Evolutionary conservation across 2,888 invertebrate genomes (phyloP).

Genomic region (Prosapia bicincta): DNA sequence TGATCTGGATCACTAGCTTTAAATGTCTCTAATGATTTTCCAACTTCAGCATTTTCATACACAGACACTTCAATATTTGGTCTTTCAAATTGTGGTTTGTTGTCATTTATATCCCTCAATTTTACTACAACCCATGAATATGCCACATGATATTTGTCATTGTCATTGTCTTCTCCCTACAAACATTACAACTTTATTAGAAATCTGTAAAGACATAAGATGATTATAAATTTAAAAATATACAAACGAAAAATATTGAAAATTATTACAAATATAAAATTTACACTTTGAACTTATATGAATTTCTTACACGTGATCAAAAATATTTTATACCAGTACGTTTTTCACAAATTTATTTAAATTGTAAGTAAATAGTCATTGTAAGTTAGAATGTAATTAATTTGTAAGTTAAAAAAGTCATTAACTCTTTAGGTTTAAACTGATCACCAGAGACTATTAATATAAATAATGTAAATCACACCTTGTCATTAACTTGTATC

Average conservation of each 20-base stretch:
- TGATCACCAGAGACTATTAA: too few relatives aligned
- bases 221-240: neutral
- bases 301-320: too few relatives aligned
- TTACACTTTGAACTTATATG: too few relatives aligned
- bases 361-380: too few relatives aligned
- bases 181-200: constrained; percentile 1
- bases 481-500: constrained; percentile 89
- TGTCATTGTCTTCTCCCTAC: constrained; percentile 86
- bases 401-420: too few relatives aligned
- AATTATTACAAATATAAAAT: too few relatives aligned
- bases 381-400: too few relatives aligned
- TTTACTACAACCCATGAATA: constrained; percentile 94
- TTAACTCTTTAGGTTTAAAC: too few relatives aligned
- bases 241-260: neutral
- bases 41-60: constrained; percentile 88
- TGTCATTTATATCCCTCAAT: constrained; percentile 94
- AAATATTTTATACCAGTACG: too few relatives aligned
- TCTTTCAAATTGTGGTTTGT: constrained; percentile 91
- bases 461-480: constrained; percentile 39
- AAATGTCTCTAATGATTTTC: constrained; percentile 88
- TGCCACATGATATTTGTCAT: constrained; percentile 96
- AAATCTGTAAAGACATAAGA: too few relatives aligned
- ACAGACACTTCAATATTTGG: constrained; percentile 91
- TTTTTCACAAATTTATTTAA: too few relatives aligned
- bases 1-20: constrained; percentile 96